Evolutionary conservation across 2,113 vertebrate species (phyloP).

Genomic region (Brachyhypopomus gauderio): DNA sequence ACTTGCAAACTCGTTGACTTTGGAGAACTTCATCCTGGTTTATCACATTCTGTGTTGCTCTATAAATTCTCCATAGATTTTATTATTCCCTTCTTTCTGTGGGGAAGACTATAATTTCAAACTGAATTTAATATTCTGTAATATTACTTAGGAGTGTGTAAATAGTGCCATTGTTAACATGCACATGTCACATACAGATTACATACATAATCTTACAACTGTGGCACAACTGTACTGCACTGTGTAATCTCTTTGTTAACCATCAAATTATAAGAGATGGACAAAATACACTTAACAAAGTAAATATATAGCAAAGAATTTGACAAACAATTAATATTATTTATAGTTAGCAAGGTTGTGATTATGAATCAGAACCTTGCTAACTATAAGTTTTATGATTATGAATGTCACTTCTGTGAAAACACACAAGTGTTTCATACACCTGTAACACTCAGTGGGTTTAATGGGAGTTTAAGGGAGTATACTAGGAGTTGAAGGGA

Average conservation of each 20-base stretch:
- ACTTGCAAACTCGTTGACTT: background rate
- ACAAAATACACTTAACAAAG: constrained; percentile 16
- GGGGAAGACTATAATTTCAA: background rate
- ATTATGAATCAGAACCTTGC: too few species aligned
- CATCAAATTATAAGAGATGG: constrained; percentile 24
- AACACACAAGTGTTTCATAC: constrained; percentile 37
- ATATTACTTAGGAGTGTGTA: background rate
- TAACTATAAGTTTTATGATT: too few species aligned
- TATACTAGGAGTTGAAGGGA: background rate
- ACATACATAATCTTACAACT: background rate
- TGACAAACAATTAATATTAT: constrained; percentile 76
- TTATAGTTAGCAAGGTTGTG: constrained; percentile 66
- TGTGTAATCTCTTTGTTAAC: constrained; percentile 13
- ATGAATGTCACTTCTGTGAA: constrained; percentile 56
- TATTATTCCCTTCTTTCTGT: too few species aligned
- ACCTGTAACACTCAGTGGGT: constrained; percentile 9
- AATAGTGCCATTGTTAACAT: background rate
- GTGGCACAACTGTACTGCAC: background rate
- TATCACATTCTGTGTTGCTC: background rate
- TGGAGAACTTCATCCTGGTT: background rate
- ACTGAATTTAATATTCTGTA: background rate
- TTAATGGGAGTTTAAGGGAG: constrained; percentile 30
- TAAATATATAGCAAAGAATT: constrained; percentile 50
- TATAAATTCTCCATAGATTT: constrained; percentile 3
- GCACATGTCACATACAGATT: background rate